phyloP scores from a whole-genome alignment of 1,140 invertebrate species.

The Xylocopa sonorina region DNA sequence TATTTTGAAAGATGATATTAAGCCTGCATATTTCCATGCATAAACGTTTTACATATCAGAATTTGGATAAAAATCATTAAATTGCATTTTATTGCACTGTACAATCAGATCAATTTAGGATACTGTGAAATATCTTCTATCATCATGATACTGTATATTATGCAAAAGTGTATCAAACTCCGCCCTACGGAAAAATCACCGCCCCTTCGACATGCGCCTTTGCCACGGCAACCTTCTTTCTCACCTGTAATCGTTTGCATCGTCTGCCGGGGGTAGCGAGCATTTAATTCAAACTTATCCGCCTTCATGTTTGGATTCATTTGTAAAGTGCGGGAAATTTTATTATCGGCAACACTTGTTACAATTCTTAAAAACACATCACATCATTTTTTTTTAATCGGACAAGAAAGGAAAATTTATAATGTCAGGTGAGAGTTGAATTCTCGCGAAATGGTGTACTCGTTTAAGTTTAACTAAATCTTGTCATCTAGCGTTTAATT shows the following conservation, averaged over 20 bases:
- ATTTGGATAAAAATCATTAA: no score
- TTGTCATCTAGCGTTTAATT: no score
- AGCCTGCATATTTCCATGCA: no score
- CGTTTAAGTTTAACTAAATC: not conserved
- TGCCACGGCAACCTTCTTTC: conserved; percentile 32
- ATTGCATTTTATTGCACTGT: not conserved
- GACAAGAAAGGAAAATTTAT: not conserved
- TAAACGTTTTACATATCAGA: no score
- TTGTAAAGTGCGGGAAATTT: conserved; percentile 6
- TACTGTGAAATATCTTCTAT: conserved; percentile 41
- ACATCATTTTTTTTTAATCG: not conserved
- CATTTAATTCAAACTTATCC: conserved; percentile 26
- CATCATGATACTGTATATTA: conserved; percentile 30
- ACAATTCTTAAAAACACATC: not conserved
- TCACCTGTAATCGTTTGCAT: conserved; percentile 55
- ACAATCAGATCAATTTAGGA: not conserved
- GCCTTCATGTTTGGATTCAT: conserved; percentile 11
- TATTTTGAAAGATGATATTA: no score
- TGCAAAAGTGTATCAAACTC: conserved; percentile 62
- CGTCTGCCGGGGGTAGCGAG: conserved; percentile 38
- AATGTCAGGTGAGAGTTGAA: conserved; percentile 67
- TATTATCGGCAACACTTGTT: not conserved
- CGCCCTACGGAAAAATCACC: conserved; percentile 67
- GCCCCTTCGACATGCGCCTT: conserved; percentile 71
- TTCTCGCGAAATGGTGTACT: no score